A percentile compares a stretch with the other conserved stretches of the same genome.
Evolutionary conservation across 1,140 invertebrate species (phyloP).

Genomic region (Meloidogyne floridensis): DNA sequence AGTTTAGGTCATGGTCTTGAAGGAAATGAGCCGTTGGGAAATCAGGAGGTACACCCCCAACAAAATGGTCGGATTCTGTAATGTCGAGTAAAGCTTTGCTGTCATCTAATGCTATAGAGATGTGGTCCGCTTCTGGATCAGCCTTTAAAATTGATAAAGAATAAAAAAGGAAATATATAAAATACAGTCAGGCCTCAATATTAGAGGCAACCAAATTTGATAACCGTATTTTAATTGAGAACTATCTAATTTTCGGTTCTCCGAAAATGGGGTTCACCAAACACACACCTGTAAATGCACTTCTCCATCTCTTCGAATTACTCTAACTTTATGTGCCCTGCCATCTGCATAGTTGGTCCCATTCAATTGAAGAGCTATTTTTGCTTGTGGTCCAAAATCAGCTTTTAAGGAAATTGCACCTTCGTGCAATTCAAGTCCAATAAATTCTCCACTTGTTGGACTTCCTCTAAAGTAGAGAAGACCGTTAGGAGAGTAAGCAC

Average conservation of each 20-base stretch:
- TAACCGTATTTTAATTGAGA: too few relatives aligned
- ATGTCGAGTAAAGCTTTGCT: slow-evolving; percentile 55
- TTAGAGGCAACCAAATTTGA: too few relatives aligned
- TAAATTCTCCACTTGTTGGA: slow-evolving; percentile 53
- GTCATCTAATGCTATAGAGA: slow-evolving; percentile 42
- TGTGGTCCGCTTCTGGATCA: slow-evolving; percentile 36
- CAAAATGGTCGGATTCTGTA: slow-evolving; percentile 56
- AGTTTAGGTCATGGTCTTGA: slow-evolving; percentile 46
- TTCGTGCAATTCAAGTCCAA: slow-evolving; percentile 55
- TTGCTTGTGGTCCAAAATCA: slow-evolving; percentile 50
- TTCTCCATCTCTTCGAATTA: slow-evolving; percentile 55
- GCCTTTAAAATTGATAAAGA: slow-evolving; percentile 26
- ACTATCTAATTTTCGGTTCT: too few relatives aligned
- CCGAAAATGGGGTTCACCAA: too few relatives aligned
- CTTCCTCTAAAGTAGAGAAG: slow-evolving; percentile 65
- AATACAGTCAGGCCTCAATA: neutral
- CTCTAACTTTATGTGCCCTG: slow-evolving; percentile 56
- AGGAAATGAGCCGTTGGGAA: slow-evolving; percentile 45
- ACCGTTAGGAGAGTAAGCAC: slow-evolving; percentile 60
- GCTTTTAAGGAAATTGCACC: slow-evolving; percentile 55
- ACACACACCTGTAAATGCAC: slow-evolving; percentile 52
- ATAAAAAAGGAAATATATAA: neutral
- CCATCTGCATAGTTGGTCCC: slow-evolving; percentile 57
- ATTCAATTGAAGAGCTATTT: slow-evolving; percentile 49
- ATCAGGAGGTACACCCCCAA: slow-evolving; percentile 60